Evolutionary conservation across 2,797 vertebrate species (phyloP).

Genomic region (Anguilla obscura): DNA sequence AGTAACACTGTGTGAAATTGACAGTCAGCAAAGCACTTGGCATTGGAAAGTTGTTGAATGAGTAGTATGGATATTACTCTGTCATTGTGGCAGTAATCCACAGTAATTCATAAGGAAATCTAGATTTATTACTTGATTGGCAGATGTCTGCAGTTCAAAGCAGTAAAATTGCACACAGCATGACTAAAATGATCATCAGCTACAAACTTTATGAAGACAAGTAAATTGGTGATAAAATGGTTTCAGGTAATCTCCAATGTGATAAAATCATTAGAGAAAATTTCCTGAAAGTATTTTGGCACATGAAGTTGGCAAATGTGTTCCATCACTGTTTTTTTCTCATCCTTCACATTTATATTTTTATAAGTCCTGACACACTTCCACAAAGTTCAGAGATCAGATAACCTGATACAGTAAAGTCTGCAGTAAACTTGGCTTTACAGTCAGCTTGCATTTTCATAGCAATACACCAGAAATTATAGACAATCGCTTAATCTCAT

Average conservation of each 20-base stretch:
- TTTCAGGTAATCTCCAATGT: neutral
- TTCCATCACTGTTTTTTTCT: neutral
- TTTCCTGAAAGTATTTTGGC: neutral
- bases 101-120: neutral
- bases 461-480: slow-evolving; percentile 18
- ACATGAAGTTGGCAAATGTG: slow-evolving; percentile 4
- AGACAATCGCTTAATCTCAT: neutral
- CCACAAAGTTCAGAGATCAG: neutral
- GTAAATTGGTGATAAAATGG: neutral
- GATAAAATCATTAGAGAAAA: slow-evolving; percentile 11
- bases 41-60: too few species aligned
- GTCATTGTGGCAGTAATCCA: too few species aligned
- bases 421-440: neutral
- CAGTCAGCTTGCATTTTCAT: slow-evolving; percentile 1
- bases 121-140: neutral
- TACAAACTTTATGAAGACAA: neutral
- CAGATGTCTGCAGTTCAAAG: neutral
- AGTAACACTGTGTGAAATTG: too few species aligned
- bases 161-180: neutral
- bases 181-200: neutral
- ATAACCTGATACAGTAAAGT: neutral
- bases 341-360: neutral
- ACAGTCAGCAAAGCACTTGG: too few species aligned
- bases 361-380: neutral
- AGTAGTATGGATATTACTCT: too few species aligned